Base-by-base conservation (phyloP, 1,140 invertebrate genomes). In the Diorhabda elongata region DNA sequence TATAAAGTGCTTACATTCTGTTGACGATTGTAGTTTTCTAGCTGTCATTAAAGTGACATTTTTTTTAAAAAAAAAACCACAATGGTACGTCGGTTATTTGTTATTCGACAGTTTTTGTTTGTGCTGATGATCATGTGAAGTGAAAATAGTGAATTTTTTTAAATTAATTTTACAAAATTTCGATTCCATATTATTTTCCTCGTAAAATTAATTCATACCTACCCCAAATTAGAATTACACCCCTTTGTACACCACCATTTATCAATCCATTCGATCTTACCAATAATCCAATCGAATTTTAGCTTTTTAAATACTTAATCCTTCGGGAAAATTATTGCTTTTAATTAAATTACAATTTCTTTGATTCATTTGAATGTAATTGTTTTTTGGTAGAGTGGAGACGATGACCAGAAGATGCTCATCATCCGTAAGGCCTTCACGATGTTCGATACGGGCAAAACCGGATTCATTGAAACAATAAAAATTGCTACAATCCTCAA, bases 401-500 rank as follows among this genome's bases (percentile, higher is more conserved):
- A 90, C 80, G 90, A 92, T 81, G 90, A 92, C 73, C 90, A 93
- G 81, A 93, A 93, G 83, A 88, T 90, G 85, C 90, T 90, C 77
- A 91, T 95, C 81, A 92, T 95, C 86, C 90, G 92, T 76, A 95
- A 95, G 81, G 94, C 93, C 72, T 97, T 97, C 85, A 91, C 94
- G 82, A 96, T 96, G 94, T 96, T 96, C 77, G 95, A 97, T 82
- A 94, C 93, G 70, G 90, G 91, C 67, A 95, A 95, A 82, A 89
- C 89, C 59, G 95, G 94, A 7, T 93, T 91, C 82, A 96, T 96
- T 68, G 93, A 96, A 71, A 92, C 92, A 1, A 82, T 91, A 58
- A 95, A 95, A 79, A 93, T 96, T 78, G 91, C 92, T 64, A 95
- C 92, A 71, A 95, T 96, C 75, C 82, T 97, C n/a, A 95, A 95